Conservation (phyloP, 1,140 invertebrate genomes). For the Atta texana region DNA sequence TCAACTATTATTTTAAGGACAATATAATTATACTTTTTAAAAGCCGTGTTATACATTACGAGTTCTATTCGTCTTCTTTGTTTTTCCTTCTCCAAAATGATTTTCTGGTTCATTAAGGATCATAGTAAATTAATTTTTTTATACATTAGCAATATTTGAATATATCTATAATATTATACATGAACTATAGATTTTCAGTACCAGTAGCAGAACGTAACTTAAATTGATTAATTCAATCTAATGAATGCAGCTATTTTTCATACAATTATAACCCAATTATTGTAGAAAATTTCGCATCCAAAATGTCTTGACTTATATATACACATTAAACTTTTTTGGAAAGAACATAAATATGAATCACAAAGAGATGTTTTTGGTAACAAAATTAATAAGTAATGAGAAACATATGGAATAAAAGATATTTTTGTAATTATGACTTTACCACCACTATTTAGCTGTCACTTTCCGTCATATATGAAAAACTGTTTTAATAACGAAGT, state of each 20-base stretch:
- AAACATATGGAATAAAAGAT: constrained; percentile 35
- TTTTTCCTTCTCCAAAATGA: too few species aligned
- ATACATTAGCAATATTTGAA: too few species aligned
- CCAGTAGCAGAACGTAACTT: not conserved
- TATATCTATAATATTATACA: too few species aligned
- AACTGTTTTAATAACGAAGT: constrained; percentile 73
- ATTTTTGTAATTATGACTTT: constrained; percentile 77
- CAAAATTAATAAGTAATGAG: constrained; percentile 57
- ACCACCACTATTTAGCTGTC: constrained; percentile 74
- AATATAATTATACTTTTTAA: too few species aligned
- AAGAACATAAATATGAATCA: constrained; percentile 47
- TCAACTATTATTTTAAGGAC: not conserved
- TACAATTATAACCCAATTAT: constrained; percentile 1
- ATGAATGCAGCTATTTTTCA: constrained; percentile 31
- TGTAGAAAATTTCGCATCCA: not conserved
- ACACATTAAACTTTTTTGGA: constrained; percentile 4
- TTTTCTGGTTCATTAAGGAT: too few species aligned
- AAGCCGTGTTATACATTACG: too few species aligned
- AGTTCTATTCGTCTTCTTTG: too few species aligned
- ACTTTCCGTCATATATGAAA: constrained; percentile 80
- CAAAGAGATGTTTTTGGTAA: constrained; percentile 39
- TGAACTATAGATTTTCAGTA: too few species aligned
- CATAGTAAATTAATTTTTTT: too few species aligned
- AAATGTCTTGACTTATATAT: constrained; percentile 48
- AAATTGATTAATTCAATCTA: not conserved